Evolutionary conservation across 2,888 invertebrate species (phyloP).

Genomic region (Baronia brevicornis): DNA sequence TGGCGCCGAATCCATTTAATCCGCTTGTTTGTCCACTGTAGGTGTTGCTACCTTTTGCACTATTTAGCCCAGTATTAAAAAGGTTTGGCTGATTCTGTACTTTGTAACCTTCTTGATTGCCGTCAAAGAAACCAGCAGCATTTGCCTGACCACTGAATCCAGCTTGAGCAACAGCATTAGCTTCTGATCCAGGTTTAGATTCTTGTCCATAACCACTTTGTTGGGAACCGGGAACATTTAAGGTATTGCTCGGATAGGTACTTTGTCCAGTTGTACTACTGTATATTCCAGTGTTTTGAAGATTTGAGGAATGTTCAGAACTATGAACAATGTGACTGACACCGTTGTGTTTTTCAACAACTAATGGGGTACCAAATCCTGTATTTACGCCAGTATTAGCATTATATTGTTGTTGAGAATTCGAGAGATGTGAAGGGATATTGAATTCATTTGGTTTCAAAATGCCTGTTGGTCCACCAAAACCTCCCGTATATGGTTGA

Average conservation of each 20-base stretch:
- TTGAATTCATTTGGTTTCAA: slow-evolving; percentile 42
- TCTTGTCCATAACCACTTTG: slow-evolving; percentile 17
- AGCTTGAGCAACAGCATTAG: slow-evolving; percentile 28
- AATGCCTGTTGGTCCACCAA: slow-evolving; percentile 41
- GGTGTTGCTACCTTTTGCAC: slow-evolving; percentile 14
- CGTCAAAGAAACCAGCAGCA: slow-evolving; percentile 27
- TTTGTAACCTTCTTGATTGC: slow-evolving; percentile 16
- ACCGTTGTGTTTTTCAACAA: slow-evolving; percentile 37
- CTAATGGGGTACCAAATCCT: slow-evolving; percentile 64
- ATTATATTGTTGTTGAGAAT: slow-evolving; percentile 3
- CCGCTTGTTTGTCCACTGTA: slow-evolving; percentile 19
- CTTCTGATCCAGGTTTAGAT: slow-evolving; percentile 28
- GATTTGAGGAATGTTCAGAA: slow-evolving; percentile 1
- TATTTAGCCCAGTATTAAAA: slow-evolving; percentile 23
- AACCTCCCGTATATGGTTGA: slow-evolving; percentile 35
- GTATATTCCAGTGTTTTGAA: not conserved
- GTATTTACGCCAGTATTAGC: slow-evolving; percentile 18
- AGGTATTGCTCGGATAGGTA: slow-evolving; percentile 10
- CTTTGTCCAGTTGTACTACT: slow-evolving; percentile 6
- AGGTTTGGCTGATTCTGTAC: slow-evolving; percentile 16
- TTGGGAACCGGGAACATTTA: slow-evolving; percentile 14
- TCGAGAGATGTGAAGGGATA: slow-evolving; percentile 17
- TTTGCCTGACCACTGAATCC: slow-evolving; percentile 19
- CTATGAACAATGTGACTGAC: slow-evolving; percentile 3
- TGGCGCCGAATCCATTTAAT: slow-evolving; percentile 22